Percentiles rank a stretch among this genome's conserved stretches.
phyloP scores from a whole-genome alignment of 2,797 vertebrate genomes.

The Octomys mimax region DNA sequence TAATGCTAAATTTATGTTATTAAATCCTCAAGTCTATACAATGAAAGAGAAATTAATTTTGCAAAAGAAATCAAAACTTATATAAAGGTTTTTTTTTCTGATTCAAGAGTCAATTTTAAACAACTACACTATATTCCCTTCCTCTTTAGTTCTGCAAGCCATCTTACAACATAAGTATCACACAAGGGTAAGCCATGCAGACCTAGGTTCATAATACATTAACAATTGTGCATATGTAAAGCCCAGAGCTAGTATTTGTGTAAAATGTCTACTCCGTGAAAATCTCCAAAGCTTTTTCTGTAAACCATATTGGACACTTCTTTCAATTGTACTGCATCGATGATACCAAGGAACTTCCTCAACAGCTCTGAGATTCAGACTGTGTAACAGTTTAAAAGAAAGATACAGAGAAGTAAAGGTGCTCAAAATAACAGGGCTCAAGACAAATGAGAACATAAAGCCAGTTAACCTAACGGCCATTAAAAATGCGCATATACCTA shows the following conservation, averaged over 20 bases:
- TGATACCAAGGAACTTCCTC: not conserved
- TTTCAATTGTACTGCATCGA: not conserved
- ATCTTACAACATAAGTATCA: not conserved
- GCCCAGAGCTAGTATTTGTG: not conserved
- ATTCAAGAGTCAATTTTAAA: not conserved
- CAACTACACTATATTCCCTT: not conserved
- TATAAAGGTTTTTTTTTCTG: not conserved
- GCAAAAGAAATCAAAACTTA: not conserved
- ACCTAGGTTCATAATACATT: not conserved
- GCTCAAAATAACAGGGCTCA: not conserved
- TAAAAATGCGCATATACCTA: not conserved
- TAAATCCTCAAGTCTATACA: not conserved
- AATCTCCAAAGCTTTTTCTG: not conserved
- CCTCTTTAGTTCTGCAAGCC: not conserved
- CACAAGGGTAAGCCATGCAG: not conserved
- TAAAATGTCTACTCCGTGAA: not conserved
- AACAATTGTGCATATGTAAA: not conserved
- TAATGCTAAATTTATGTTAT: not conserved
- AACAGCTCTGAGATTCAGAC: not conserved
- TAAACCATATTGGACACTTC: not conserved
- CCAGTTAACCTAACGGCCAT: not conserved
- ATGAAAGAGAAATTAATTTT: not conserved
- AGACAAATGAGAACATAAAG: not conserved
- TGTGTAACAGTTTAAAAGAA: not conserved
- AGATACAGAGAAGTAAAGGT: not conserved